Base-by-base conservation (phyloP, 2,888 invertebrate species). In the Crepidodera aurea region DNA sequence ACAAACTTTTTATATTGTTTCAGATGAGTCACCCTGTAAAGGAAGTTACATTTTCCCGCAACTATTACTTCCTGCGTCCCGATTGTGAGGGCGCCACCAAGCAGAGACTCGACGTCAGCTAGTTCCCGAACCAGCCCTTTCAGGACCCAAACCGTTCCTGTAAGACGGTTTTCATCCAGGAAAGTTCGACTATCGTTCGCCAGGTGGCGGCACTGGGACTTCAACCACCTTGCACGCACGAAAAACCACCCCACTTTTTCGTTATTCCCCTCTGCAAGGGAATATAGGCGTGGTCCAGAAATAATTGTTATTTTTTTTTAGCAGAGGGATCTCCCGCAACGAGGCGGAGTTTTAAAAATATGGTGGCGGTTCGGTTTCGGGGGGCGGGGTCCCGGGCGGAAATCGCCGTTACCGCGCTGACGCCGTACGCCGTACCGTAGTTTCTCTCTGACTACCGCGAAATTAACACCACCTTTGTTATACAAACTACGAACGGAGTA, bases 261-360 rank as follows among this genome's bases (percentile, higher is more conserved):
- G 32, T 19, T 12, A 27, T 66, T 66, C 70, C 71, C 72, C 71
- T 69, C 70, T 56, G 63, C 51, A 46, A 57, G 67, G 63, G 64
- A 51, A 69, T 72, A 73, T 44, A 51, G 77, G 77, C 75, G 77
- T 76, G 77, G 76, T 71, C 71, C 64, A 62, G 64, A 67, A 72
- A 75, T 73, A 71, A 74, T 75, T 69, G 72, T 70, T 50, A 73
- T 73, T 78, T 79, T 77, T 79, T 78, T 74, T 71, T 71, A 71
- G 74, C n/a, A 50, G 37, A 39, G 72, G 48, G 61, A 61, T 61
- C 55, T 55, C 71, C 73, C 70, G 70, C 70, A 66, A 68, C 70
- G 71, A 78, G 79, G 79, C 78, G 79, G 78, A 77, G 79, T 77
- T 77, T 75, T 75, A 77, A 78, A 78, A 78, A 78, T 76, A 77